Conservation (phyloP, 2,113 vertebrate species). For the Asarcornis scutulata region DNA sequence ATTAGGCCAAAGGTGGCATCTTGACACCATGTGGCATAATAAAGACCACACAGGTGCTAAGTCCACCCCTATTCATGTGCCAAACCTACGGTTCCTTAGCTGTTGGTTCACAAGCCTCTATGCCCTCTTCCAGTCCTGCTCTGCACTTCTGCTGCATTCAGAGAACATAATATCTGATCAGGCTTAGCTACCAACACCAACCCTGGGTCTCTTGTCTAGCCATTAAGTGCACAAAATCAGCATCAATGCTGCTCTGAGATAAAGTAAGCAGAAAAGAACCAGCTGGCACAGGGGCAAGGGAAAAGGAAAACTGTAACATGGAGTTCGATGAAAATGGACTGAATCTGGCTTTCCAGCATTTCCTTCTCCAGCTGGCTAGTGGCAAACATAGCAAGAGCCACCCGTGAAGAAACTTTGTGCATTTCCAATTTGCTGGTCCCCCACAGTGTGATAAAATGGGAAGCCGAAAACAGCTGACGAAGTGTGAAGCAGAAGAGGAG, state of each 20-base stretch:
- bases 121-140: background rate
- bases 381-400: background rate
- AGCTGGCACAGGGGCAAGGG: background rate
- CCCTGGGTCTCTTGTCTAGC: fast-evolving
- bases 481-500: background rate
- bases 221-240: background rate
- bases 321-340: background rate
- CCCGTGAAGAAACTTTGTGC: background rate
- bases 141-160: background rate
- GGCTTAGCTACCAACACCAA: background rate
- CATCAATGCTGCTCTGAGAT: background rate
- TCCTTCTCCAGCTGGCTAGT: background rate
- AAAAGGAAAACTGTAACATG: background rate
- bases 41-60: background rate
- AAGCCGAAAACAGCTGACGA: background rate
- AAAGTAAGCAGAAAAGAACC: background rate
- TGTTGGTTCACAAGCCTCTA: background rate
- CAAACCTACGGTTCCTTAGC: background rate
- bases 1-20: background rate
- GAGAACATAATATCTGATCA: background rate
- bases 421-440: background rate
- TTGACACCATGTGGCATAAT: background rate
- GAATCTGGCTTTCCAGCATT: background rate
- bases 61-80: background rate
- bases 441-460: background rate